Percentiles rank a stretch among this genome's conserved stretches.
phyloP scores from a whole-genome alignment of 1,140 invertebrate species.

The Drosophila punjabiensis region DNA sequence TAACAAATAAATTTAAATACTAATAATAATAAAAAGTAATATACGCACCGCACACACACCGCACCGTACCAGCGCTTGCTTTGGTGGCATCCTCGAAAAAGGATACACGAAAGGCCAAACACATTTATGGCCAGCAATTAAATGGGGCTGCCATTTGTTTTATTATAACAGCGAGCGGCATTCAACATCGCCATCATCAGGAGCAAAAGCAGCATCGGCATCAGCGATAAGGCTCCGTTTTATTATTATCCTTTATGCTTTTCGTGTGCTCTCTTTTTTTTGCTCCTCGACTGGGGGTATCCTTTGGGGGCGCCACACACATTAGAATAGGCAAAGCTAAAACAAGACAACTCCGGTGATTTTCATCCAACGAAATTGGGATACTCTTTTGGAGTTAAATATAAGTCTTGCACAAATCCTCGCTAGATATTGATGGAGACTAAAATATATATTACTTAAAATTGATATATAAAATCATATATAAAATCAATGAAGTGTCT shows the following conservation, averaged over 20 bases:
- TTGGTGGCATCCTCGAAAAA: conserved; percentile 70
- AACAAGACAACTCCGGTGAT: conserved; percentile 26
- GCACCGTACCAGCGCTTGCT: conserved; percentile 11
- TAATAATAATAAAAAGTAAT: conserved; percentile 81
- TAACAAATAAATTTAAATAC: conserved; percentile 84
- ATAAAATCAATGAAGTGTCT: too few relatives aligned
- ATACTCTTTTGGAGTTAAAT: conserved; percentile 15
- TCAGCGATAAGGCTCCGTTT: conserved; percentile 78
- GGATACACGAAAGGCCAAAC: conserved; percentile 67
- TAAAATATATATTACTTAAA: too few relatives aligned
- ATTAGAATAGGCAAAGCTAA: conserved; percentile 77
- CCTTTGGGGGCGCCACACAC: conserved; percentile 48
- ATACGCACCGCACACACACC: conserved; percentile 51
- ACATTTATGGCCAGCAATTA: conserved; percentile 84
- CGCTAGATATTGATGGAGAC: too few relatives aligned
- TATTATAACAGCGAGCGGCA: conserved; percentile 75
- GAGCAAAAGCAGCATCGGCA: conserved; percentile 62
- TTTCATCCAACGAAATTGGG: neutral
- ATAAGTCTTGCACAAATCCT: too few relatives aligned
- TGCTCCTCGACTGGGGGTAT: conserved; percentile 12
- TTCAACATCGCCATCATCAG: conserved; percentile 70
- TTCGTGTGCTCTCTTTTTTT: conserved; percentile 52
- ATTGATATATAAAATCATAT: too few relatives aligned
- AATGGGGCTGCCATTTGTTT: conserved; percentile 83
- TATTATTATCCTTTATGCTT: conserved; percentile 81